phyloP scores from a whole-genome alignment of 2,888 invertebrate species.

The Macropis europaea region DNA sequence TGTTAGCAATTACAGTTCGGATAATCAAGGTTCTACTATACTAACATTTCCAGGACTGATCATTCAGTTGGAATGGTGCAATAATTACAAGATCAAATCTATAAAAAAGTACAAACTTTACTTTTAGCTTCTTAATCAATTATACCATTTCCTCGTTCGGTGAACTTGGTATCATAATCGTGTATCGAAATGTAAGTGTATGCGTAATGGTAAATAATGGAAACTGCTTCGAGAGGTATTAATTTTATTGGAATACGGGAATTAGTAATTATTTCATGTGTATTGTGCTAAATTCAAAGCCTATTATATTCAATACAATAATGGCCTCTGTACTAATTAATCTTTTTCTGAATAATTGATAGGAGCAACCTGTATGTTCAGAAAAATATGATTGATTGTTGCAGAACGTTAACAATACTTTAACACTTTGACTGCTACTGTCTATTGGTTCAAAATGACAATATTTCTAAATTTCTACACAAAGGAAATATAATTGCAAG shows the following conservation, averaged over 20 bases:
- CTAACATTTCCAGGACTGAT: constrained; percentile 32
- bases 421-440: too few relatives aligned
- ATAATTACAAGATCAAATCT: constrained; percentile 17
- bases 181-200: neutral
- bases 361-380: neutral
- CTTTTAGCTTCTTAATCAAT: constrained; percentile 16
- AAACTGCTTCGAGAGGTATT: constrained; percentile 7
- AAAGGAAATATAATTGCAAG: too few relatives aligned
- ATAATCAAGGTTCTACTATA: too few relatives aligned
- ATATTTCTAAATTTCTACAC: too few relatives aligned
- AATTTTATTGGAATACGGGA: neutral
- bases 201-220: neutral
- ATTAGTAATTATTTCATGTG: constrained; percentile 9
- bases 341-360: neutral
- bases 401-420: too few relatives aligned
- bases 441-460: too few relatives aligned
- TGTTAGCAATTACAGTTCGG: too few relatives aligned
- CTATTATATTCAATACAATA: constrained; percentile 3
- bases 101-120: constrained; percentile 11
- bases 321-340: neutral
- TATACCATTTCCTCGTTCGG: neutral
- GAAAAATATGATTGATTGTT: neutral
- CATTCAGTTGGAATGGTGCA: constrained; percentile 23
- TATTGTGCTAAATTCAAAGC: constrained; percentile 7
- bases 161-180: neutral